Evolutionary conservation across 2,113 vertebrate species (phyloP), one percentile per base, ranked within the genome.

Genomic region (Archilochus colubris): DNA sequence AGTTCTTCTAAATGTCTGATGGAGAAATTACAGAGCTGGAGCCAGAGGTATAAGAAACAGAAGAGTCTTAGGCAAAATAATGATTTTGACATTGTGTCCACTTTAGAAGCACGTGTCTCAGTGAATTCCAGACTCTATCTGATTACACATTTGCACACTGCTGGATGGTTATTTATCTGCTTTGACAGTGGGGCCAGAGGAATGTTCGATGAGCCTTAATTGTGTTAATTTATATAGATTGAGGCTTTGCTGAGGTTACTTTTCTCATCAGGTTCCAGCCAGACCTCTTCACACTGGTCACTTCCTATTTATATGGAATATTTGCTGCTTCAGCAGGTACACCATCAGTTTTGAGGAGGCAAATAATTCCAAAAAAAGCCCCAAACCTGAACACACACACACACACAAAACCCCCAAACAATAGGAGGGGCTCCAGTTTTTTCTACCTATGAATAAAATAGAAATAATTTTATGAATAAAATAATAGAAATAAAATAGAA

Each of bases 51-150:
- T 86, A 80, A 95, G 67, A 68, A 91, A 75, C 76, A 89, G 53
- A 83, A 86, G 17, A 67, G 46, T 83, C 57, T 72, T 69, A 94
- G 36, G 86, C 73, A 95, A 94, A 93, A 86, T 91, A 94, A 95
- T 93, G 74, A 77, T 85, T 96, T 53, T 96, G 97, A 94, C 96
- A 87, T 91, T 72, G 83, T 89, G 88, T 95, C 94, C 76, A 86
- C 91, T 92, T 63, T 86, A 84, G 88, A 54, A 81, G 51, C 44
- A 63, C 88, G 79, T 10, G 2, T 94, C 68, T 69, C 51, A 25
- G 66, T 82, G 89, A 89, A 58, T 89, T 75, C 55, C 48, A 96
- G 89, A 61, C 80, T 86, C 82, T 46, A 23, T 73, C 69, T 89
- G 83, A 90, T 94, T 84, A 83, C 75, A 78, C 69, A 72, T 86